Conservation (phyloP, 2,888 invertebrate species). For the Pandemis cinnamomeana region DNA sequence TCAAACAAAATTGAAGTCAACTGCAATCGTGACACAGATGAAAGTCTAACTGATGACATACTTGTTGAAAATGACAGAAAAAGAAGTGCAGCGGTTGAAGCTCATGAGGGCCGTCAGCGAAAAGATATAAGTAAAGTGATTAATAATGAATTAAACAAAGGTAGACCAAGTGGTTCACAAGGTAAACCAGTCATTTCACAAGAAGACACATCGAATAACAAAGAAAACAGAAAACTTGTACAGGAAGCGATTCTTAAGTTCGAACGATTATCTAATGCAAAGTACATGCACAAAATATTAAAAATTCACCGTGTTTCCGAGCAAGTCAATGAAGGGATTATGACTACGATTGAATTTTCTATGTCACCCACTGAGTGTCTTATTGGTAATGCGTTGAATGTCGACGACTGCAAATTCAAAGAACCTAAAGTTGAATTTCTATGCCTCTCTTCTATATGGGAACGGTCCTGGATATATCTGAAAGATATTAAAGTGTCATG, state of each 20-base stretch:
- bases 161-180: background rate
- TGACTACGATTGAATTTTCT: conserved; percentile 62
- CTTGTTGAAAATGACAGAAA: conserved; percentile 41
- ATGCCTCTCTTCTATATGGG: conserved; percentile 50
- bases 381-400: conserved; percentile 41
- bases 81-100: background rate
- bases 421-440: conserved; percentile 46
- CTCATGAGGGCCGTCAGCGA: background rate
- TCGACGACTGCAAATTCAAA: conserved; percentile 50
- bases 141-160: background rate
- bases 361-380: conserved; percentile 54
- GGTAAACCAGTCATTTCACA: conserved; percentile 38
- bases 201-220: conserved; percentile 40
- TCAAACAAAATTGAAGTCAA: conserved; percentile 62
- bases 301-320: conserved; percentile 70
- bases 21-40: conserved; percentile 54
- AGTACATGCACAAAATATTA: conserved; percentile 57
- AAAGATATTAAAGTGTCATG: conserved; percentile 48
- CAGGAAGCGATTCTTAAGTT: conserved; percentile 49
- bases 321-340: conserved; percentile 81
- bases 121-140: background rate
- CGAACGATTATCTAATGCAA: conserved; percentile 52
- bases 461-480: conserved; percentile 44
- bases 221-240: conserved; percentile 47
- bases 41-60: background rate